phyloP scores from a whole-genome alignment of 2,113 vertebrate species.

The Polypterus senegalus region DNA sequence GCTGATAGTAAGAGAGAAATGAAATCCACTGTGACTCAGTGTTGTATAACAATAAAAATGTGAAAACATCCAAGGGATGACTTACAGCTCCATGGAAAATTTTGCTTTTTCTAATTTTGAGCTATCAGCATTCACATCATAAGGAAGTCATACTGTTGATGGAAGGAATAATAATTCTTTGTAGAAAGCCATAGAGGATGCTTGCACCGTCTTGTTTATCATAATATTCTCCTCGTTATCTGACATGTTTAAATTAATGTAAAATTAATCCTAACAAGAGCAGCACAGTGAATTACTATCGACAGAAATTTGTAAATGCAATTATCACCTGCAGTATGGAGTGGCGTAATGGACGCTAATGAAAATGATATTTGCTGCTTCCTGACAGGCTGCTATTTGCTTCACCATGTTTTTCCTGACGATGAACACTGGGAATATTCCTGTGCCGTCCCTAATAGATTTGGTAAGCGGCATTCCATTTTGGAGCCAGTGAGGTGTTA shows the following conservation, averaged over 20 bases:
- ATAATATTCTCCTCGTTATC: conserved; percentile 23
- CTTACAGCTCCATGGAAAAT: no score
- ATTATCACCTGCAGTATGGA: conserved; percentile 34
- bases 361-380: conserved; percentile 30
- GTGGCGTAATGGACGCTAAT: conserved; percentile 33
- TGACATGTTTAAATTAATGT: conserved; percentile 21
- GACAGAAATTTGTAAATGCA: conserved; percentile 36
- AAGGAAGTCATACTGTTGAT: no score
- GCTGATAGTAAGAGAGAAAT: no score
- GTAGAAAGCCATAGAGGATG: no score
- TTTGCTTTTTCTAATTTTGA: no score
- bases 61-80: no score
- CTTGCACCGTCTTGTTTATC: conserved; percentile 1
- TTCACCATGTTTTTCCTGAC: conserved; percentile 13
- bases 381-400: conserved; percentile 29
- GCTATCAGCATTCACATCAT: no score
- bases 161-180: no score
- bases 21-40: not conserved
- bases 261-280: conserved; percentile 28
- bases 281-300: conserved; percentile 25
- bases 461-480: conserved; percentile 30
- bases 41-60: no score
- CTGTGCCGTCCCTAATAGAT: conserved; percentile 26
- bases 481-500: conserved; percentile 29
- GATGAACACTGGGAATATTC: conserved; percentile 11